Evolutionary conservation across 23 tunicate genomes (phyloP).

Genomic region (Halocynthia aurantium): DNA sequence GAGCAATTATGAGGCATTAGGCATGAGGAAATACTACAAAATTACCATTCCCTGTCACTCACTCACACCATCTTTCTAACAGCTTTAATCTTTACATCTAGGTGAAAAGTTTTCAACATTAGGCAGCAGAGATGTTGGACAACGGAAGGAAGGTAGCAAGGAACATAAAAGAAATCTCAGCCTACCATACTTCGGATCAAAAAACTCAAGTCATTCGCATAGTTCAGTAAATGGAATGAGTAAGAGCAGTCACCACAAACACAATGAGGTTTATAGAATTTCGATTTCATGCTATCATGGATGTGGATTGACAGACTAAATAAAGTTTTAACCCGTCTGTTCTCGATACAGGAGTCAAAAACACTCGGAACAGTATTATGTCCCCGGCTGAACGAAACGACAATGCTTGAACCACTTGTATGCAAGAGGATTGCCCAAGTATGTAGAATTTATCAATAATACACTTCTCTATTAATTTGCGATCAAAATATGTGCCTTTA

Average conservation of each 20-base stretch:
- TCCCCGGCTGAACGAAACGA: constrained; percentile 60
- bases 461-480: no score
- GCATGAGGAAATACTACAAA: no score
- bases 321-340: no score
- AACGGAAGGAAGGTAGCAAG: constrained; percentile 36
- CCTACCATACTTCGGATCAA: constrained; percentile 71
- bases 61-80: no score
- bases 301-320: neutral
- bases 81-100: no score
- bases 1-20: no score
- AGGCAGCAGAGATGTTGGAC: constrained; percentile 19
- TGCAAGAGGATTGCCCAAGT: constrained; percentile 65
- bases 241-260: neutral
- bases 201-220: neutral
- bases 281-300: neutral
- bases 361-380: constrained; percentile 61
- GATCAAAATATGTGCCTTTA: no score
- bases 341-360: neutral
- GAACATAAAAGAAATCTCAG: constrained; percentile 81
- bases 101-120: constrained; percentile 71
- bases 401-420: constrained; percentile 76
- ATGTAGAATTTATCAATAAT: neutral
- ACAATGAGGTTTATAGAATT: neutral
- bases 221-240: constrained; percentile 7
- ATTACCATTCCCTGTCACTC: no score